phyloP scores from a whole-genome alignment of 2,888 invertebrate species.

The Chloroclysta siterata region DNA sequence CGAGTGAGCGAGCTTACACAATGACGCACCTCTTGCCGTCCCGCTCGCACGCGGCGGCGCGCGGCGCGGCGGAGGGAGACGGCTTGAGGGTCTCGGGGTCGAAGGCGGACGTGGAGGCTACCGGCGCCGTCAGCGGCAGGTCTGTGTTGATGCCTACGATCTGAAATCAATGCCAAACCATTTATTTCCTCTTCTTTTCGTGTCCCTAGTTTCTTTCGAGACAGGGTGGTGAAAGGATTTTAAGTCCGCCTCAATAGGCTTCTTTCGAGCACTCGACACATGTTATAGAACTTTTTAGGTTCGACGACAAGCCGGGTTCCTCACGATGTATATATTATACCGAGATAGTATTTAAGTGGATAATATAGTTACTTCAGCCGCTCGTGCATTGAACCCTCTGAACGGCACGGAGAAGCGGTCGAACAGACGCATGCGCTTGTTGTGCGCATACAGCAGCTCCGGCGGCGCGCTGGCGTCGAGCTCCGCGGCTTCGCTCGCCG shows the following conservation, averaged over 20 bases:
- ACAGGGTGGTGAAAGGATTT: too few relatives aligned
- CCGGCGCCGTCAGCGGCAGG: slow-evolving; percentile 69
- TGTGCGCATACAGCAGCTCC: slow-evolving; percentile 25
- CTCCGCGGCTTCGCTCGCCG: not conserved
- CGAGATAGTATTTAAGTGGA: too few relatives aligned
- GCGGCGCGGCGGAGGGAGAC: slow-evolving; percentile 27
- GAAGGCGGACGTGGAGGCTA: slow-evolving; percentile 52
- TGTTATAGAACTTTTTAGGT: too few relatives aligned
- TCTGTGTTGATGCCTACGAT: slow-evolving; percentile 79
- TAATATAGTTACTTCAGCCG: slow-evolving; percentile 20
- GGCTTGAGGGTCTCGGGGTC: slow-evolving; percentile 71
- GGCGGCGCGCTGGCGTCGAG: slow-evolving; percentile 1
- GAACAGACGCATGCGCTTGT: slow-evolving; percentile 66
- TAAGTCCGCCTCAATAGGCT: too few relatives aligned
- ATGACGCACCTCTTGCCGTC: slow-evolving; percentile 21
- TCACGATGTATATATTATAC: too few relatives aligned
- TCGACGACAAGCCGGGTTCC: too few relatives aligned
- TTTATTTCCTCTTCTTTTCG: too few relatives aligned
- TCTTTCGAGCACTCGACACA: too few relatives aligned
- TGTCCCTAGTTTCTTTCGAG: too few relatives aligned
- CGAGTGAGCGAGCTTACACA: slow-evolving; percentile 9
- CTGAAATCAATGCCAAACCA: too few relatives aligned
- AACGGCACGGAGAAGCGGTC: slow-evolving; percentile 62
- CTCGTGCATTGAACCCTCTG: slow-evolving; percentile 45
- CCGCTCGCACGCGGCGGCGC: slow-evolving; percentile 45